phyloP scores from a whole-genome alignment of 2,888 invertebrate genomes.

The Oscheius myriophilus region DNA sequence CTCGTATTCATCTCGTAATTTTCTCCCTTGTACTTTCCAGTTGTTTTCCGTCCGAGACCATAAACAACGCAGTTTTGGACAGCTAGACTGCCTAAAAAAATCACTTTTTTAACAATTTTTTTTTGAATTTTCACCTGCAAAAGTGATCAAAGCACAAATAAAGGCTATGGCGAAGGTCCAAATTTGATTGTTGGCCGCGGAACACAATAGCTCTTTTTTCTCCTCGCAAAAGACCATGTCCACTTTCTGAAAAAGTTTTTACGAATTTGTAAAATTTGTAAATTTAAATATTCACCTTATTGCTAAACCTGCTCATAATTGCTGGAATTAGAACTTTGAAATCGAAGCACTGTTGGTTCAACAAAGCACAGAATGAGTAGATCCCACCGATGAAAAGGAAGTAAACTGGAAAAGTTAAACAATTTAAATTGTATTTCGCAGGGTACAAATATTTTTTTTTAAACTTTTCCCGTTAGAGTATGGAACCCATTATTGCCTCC shows the following conservation, averaged over 20 bases:
- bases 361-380: conserved; percentile 38
- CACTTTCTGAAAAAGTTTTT: conserved; percentile 27
- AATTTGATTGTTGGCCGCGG: conserved; percentile 29
- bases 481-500: not conserved
- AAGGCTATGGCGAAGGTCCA: conserved; percentile 31
- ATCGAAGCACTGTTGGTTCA: conserved; percentile 44
- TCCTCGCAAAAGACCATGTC: conserved; percentile 36
- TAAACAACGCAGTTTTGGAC: conserved; percentile 30
- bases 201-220: conserved; percentile 35
- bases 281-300: conserved; percentile 23
- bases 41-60: conserved; percentile 21
- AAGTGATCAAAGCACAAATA: conserved; percentile 17
- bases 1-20: conserved; percentile 15
- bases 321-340: conserved; percentile 43
- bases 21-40: conserved; percentile 12
- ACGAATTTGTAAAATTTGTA: not conserved
- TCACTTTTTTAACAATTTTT: not conserved
- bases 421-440: too few relatives aligned
- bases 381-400: conserved; percentile 43
- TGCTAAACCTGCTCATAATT: conserved; percentile 32
- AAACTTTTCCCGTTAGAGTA: too few relatives aligned
- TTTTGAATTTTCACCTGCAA: too few relatives aligned
- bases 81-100: conserved; percentile 16
- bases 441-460: too few relatives aligned
- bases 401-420: conserved; percentile 29